These are phyloP conservation scores for Phenganax stokvisi DNA, from an alignment of 92 coral and sea anemone species.

Conservation along the genomic window DNA sequence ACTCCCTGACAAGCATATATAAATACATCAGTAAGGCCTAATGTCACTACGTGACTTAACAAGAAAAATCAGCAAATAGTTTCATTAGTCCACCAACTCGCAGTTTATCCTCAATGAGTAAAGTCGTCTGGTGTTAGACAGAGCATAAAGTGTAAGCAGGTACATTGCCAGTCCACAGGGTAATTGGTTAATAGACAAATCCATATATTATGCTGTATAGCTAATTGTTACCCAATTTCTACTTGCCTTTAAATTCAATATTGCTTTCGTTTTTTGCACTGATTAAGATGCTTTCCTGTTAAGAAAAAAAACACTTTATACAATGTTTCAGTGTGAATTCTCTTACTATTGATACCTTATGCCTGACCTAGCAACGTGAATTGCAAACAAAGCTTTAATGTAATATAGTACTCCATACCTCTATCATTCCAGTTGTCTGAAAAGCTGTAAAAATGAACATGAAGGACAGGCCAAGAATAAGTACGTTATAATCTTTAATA, in stretches of 20 bases:
- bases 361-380: neutral
- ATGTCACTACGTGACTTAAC: too few species aligned
- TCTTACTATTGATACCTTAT: too few species aligned
- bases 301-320: neutral
- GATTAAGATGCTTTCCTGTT: conserved; percentile 26
- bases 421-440: conserved; percentile 91
- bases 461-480: conserved; percentile 82
- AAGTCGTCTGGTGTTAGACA: too few species aligned
- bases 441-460: conserved; percentile 98
- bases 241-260: conserved; percentile 25
- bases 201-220: too few species aligned
- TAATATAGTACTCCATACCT: conserved; percentile 48
- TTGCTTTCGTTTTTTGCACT: conserved; percentile 27
- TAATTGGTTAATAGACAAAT: neutral
- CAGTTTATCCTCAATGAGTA: too few species aligned
- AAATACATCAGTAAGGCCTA: too few species aligned
- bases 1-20: too few species aligned
- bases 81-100: too few species aligned
- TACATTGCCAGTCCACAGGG: neutral
- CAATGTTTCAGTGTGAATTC: too few species aligned
- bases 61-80: too few species aligned
- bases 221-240: too few species aligned
- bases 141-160: too few species aligned
- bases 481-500: conserved; percentile 74
- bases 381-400: neutral